phyloP scores from a whole-genome alignment of 2,113 vertebrate genomes.

The Paradoxurus hermaphroditus region DNA sequence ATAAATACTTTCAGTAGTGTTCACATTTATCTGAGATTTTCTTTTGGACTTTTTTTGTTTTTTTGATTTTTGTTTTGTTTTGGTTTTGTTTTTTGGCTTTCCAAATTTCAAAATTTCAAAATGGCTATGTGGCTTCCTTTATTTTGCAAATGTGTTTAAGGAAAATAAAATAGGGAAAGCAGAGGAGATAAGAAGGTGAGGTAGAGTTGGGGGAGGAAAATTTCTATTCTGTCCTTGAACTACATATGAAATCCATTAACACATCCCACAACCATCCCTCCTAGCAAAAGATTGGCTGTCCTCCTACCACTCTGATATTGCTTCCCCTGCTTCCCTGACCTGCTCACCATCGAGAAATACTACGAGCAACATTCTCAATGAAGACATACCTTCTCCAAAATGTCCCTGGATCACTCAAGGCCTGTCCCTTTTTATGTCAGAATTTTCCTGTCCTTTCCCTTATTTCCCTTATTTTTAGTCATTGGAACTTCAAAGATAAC shows the following conservation, averaged over 20 bases:
- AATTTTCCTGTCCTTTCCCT: neutral
- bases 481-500: neutral
- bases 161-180: neutral
- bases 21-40: neutral
- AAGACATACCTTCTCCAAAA: neutral
- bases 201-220: neutral
- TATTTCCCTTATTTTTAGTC: neutral
- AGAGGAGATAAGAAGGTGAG: neutral
- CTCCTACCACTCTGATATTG: neutral
- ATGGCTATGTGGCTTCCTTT: neutral
- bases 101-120: conserved; percentile 28
- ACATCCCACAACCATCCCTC: neutral
- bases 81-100: neutral
- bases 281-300: neutral
- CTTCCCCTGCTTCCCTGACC: neutral
- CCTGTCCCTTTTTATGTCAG: neutral
- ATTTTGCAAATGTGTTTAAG: neutral
- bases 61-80: too few species aligned
- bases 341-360: neutral
- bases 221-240: neutral
- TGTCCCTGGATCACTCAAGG: neutral
- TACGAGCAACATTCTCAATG: neutral
- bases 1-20: neutral
- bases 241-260: neutral
- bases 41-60: neutral